phyloP scores from a whole-genome alignment of 35 echinoderm and acorn worm species.

The Heliocidaris tuberculata region DNA sequence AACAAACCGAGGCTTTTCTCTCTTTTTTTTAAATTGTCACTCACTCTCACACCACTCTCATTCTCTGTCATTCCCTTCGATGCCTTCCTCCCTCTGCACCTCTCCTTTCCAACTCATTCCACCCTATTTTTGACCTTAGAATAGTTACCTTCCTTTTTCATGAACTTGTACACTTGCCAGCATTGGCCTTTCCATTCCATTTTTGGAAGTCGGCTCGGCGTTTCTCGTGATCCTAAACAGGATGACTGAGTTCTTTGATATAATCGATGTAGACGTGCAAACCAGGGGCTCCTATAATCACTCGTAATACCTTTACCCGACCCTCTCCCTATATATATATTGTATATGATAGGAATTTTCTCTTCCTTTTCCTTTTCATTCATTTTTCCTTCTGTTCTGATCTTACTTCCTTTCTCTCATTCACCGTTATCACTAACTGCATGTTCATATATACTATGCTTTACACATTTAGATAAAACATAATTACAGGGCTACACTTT shows the following conservation, averaged over 20 bases:
- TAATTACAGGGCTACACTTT: too few species aligned
- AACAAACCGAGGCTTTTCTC: too few species aligned
- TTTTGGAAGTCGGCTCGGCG: neutral
- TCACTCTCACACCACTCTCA: neutral
- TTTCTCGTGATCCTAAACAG: neutral
- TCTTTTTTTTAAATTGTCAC: too few species aligned
- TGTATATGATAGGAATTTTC: neutral
- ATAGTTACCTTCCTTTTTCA: neutral
- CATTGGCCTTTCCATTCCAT: neutral
- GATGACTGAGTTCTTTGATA: neutral
- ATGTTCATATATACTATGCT: neutral
- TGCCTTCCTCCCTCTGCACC: neutral
- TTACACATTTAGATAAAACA: neutral
- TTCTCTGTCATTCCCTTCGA: neutral
- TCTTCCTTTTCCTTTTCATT: neutral
- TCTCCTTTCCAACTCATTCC: neutral
- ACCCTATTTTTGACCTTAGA: constrained; percentile 2
- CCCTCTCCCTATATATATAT: neutral
- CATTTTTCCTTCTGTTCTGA: neutral
- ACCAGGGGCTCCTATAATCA: neutral
- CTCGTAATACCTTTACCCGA: neutral
- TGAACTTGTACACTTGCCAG: constrained; percentile 15
- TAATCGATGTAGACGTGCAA: neutral
- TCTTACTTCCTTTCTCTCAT: neutral
- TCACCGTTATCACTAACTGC: neutral